Base-by-base conservation (phyloP, 2,888 invertebrate species). In the Orthonevra nobilis region DNA sequence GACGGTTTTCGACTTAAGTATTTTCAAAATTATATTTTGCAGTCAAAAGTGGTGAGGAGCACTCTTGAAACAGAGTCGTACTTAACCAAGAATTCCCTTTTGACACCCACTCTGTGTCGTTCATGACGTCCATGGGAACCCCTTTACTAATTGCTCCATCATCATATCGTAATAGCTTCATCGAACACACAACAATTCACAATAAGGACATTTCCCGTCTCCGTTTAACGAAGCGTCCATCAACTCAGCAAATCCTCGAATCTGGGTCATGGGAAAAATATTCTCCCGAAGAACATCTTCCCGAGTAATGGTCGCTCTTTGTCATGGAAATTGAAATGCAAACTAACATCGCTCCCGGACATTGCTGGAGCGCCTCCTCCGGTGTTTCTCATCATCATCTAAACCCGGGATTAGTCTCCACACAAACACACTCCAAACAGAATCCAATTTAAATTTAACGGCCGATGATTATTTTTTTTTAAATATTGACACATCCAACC, bases 191-290 rank as follows among this genome's bases (percentile, higher is more conserved):
- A 38, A 1, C n/a, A 12, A 1, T 2, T 5, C 20, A 10, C 15
- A 12, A 34, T 12, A 14, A 28, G 40, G 54, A 56, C 54, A 40
- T 38, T 26, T 38, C 38, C 54, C n/a, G 54, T 1, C 26, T 15
- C 36, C 23, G 10, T 36, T 12, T 20, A 54, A 28, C 19, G 40
- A 56, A 17, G n/a, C n/a, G n/a, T n/a, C 19, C 30, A 20, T 34
- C 32, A 42, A 14, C 32, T 6, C 10, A 30, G 34, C 26, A 32
- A 20, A 44, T 60, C 12, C 26, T 28, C 30, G 50, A 40, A 56
- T 15, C 26, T 64, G 23, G 64, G 64, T 64, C 52, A 64, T 64
- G 64, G 36, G 64, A 64, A 64, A 2, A 5, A 50, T 30, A 14
- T 50, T 40, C n/a, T n/a, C 40, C 28, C 12, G 32, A 15, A 12